Percentiles rank a stretch among this genome's conserved stretches.
Evolutionary conservation across 1,140 invertebrate genomes (phyloP).

Genomic region (Drosophila pseudoananassae): DNA sequence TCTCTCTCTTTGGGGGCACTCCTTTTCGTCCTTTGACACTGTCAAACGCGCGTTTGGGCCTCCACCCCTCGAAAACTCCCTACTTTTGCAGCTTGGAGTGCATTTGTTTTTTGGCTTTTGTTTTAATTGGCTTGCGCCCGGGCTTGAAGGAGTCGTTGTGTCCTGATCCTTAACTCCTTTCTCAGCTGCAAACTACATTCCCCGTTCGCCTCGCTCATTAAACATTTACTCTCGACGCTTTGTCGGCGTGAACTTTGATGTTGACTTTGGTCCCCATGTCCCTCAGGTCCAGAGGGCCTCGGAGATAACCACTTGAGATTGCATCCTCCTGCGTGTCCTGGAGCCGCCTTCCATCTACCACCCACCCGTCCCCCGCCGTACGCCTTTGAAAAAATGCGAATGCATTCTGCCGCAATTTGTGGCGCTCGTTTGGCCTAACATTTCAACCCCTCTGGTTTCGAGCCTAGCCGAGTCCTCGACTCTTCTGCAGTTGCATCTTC

Average conservation of each 20-base stretch:
- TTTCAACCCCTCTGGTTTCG: conserved; percentile 34
- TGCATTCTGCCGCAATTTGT: conserved; percentile 79
- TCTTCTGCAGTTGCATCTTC: conserved; percentile 48
- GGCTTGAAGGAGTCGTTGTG: conserved; percentile 60
- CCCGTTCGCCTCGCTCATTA: conserved; percentile 62
- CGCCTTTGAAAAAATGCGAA: conserved; percentile 69
- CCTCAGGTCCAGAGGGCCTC: conserved; percentile 41
- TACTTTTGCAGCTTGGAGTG: conserved; percentile 51
- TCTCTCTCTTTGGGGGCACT: conserved; percentile 8
- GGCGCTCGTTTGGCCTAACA: conserved; percentile 53
- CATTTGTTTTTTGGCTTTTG: conserved; percentile 82
- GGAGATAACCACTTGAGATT: conserved; percentile 82
- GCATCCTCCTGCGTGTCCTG: conserved; percentile 45
- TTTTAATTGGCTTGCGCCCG: conserved; percentile 76
- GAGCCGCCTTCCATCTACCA: not conserved
- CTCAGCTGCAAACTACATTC: conserved; percentile 59
- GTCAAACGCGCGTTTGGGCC: conserved; percentile 57
- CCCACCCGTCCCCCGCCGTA: conserved; percentile 22
- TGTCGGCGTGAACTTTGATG: conserved; percentile 82
- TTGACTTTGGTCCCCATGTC: conserved; percentile 62
- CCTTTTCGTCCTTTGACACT: conserved; percentile 63
- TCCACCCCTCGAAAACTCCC: not conserved
- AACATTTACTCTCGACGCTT: conserved; percentile 80
- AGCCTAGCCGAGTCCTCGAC: conserved; percentile 19
- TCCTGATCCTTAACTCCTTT: conserved; percentile 53